Base-by-base conservation (phyloP, 2,888 invertebrate genomes). In the Acleris holmiana region DNA sequence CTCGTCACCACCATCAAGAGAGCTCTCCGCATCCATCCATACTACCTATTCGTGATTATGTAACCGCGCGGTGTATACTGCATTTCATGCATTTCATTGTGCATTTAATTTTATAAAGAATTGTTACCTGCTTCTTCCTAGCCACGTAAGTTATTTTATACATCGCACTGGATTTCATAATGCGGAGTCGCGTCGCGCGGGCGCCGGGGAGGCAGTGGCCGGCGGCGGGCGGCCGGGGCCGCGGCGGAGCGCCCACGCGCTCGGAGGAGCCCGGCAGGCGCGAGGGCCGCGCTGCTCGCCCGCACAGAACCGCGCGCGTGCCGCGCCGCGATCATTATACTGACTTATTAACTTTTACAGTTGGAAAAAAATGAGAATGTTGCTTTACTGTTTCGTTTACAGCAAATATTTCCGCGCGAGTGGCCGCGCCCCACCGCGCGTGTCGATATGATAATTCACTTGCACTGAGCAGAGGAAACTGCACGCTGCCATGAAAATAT, bases 81-180 rank as follows among this genome's bases (percentile, higher is more conserved):
- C n/a, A n/a, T 19, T 48, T 10, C 8, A 6, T 19, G 54, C 10
- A 35, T 21, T 13, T 21, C 21, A 8, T 13, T 15, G 21, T 21
- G 41, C 54, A 35, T 54, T 41, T 54, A 54, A n/a, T 15, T 13
- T 8, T 21, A n/a, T n/a, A n/a, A 10, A 54, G 41, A n/a, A 13
- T 7, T 23, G 44, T 72, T 88, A 91, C 91, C 89, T 91, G 85
- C 71, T 88, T 85, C 72, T 84, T 90, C 72, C 81, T 84, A 68
- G 90, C 75, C 74, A 91, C 89, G 76, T 92, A 92, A 59, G 91
- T 91, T 73, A 92, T 92, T 84, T 90, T 92, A 79, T 88, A 91
- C 90, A 89, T 91, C 71, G 89, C 81, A 75, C 86, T 85, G 75
- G 86, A 85, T 85, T 83, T 89, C 91, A 92, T 91, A 68, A 70